Conservation (phyloP, 2,888 invertebrate species). For the Drosophila borborema region DNA sequence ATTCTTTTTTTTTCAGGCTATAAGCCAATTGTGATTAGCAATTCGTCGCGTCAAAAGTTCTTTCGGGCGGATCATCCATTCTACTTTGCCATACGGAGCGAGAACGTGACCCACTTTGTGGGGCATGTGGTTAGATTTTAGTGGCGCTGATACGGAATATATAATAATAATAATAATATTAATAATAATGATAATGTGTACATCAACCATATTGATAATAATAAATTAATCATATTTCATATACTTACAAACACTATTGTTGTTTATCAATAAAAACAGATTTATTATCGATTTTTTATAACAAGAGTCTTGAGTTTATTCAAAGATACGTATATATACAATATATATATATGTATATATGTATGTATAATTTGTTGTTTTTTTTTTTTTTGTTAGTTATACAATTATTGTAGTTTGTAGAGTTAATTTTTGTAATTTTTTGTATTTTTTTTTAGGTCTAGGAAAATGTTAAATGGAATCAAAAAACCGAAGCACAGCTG, state of each 20-base stretch:
- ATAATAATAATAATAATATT: neutral
- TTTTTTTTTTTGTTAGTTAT: constrained; percentile 58
- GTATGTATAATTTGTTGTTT: constrained; percentile 60
- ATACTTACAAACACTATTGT: neutral
- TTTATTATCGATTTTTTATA: constrained; percentile 67
- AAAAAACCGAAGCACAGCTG: constrained; percentile 65
- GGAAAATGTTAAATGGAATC: constrained; percentile 76
- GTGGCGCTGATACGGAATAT: neutral
- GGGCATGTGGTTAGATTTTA: constrained; percentile 79
- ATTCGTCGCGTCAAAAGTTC: constrained; percentile 80
- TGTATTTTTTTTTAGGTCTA: constrained; percentile 47
- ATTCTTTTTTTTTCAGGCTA: constrained; percentile 48
- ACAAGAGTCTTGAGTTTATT: constrained; percentile 83
- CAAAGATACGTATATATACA: constrained; percentile 57
- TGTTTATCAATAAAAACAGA: constrained; percentile 23
- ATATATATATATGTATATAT: constrained; percentile 42
- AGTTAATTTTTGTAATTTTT: constrained; percentile 14
- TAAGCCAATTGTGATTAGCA: constrained; percentile 82
- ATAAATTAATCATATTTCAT: constrained; percentile 25
- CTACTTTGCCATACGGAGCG: constrained; percentile 80
- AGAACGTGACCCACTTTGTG: constrained; percentile 75
- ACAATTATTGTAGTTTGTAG: constrained; percentile 78
- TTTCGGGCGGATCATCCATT: constrained; percentile 83
- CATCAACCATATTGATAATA: constrained; percentile 18
- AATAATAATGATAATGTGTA: constrained; percentile 9